phyloP scores from a whole-genome alignment of 1,140 invertebrate genomes.

The Drosophila santomea region DNA sequence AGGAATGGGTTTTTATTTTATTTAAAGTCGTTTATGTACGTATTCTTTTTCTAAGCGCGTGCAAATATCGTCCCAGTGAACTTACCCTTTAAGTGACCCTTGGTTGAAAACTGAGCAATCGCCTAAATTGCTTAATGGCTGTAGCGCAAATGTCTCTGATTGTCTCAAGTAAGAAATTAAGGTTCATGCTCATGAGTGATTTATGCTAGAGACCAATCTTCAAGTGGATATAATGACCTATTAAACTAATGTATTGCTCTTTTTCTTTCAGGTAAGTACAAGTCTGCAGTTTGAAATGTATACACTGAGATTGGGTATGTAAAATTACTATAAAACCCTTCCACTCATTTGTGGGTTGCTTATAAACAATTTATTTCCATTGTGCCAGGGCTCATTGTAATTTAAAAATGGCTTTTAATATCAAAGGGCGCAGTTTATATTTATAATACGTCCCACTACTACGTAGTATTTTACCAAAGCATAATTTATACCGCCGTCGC shows the following conservation, averaged over 20 bases:
- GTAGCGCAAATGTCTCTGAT: constrained; percentile 14
- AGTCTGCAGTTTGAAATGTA: not conserved
- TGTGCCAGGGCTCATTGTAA: not conserved
- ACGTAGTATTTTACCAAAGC: not conserved
- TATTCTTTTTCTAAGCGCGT: too few relatives aligned
- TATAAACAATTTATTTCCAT: constrained; percentile 3
- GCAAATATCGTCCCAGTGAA: not conserved
- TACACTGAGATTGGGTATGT: constrained; percentile 52
- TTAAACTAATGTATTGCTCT: constrained; percentile 15
- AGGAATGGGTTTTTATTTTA: not conserved
- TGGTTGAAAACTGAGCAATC: constrained; percentile 32
- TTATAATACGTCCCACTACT: too few relatives aligned
- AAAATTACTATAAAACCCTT: not conserved
- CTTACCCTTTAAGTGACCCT: constrained; percentile 44
- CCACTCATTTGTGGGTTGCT: not conserved
- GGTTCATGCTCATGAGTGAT: constrained; percentile 4
- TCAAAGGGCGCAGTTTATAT: too few relatives aligned
- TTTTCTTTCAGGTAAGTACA: constrained; percentile 65
- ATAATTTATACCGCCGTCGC: constrained; percentile 7
- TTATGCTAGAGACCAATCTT: not conserved
- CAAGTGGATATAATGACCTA: not conserved
- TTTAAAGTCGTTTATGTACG: too few relatives aligned
- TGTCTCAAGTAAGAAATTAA: constrained; percentile 22
- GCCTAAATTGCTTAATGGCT: constrained; percentile 32
- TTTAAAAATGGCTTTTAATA: too few relatives aligned